These are phyloP conservation scores for Zaprionus bogoriensis DNA, from an alignment of 2,888 invertebrate genomes.

Conservation along the genomic window DNA sequence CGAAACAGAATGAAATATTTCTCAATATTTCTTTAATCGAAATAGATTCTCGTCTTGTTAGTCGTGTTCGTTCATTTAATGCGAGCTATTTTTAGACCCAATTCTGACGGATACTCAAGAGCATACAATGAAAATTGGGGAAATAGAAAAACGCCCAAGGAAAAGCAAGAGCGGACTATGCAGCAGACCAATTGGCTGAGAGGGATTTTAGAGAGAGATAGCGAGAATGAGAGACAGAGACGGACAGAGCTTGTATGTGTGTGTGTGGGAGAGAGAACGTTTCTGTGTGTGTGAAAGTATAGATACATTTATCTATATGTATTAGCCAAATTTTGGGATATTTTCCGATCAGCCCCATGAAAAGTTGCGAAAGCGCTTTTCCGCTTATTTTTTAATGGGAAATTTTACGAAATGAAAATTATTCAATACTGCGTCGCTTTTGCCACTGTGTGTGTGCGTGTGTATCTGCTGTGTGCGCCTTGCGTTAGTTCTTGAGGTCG, in stretches of 20 bases:
- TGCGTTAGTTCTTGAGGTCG: slow-evolving; percentile 75
- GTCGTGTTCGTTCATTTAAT: slow-evolving; percentile 51
- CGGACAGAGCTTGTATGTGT: not conserved
- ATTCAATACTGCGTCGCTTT: slow-evolving; percentile 52
- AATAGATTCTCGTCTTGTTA: slow-evolving; percentile 70
- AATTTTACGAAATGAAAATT: slow-evolving; percentile 63
- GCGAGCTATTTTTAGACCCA: slow-evolving; percentile 59
- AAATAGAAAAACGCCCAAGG: slow-evolving; percentile 36
- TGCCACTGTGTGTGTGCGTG: slow-evolving; percentile 19
- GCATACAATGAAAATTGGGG: slow-evolving; percentile 29
- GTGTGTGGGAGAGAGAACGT: not conserved
- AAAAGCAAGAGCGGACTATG: slow-evolving; percentile 52
- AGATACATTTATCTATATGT: not conserved
- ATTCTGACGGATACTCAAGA: slow-evolving; percentile 56
- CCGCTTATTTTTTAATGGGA: slow-evolving; percentile 66
- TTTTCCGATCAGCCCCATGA: slow-evolving; percentile 41
- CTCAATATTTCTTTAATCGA: slow-evolving; percentile 71
- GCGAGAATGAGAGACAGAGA: not conserved
- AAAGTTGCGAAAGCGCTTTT: slow-evolving; percentile 72
- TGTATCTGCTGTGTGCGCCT: slow-evolving; percentile 35
- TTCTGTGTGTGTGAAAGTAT: not conserved
- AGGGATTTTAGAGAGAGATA: slow-evolving; percentile 8
- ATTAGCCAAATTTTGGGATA: slow-evolving; percentile 51
- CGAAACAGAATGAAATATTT: slow-evolving; percentile 45
- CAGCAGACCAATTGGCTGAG: slow-evolving; percentile 43